Evolutionary conservation across 2,888 invertebrate genomes (phyloP).

Genomic region (Eristalis intricaria): DNA sequence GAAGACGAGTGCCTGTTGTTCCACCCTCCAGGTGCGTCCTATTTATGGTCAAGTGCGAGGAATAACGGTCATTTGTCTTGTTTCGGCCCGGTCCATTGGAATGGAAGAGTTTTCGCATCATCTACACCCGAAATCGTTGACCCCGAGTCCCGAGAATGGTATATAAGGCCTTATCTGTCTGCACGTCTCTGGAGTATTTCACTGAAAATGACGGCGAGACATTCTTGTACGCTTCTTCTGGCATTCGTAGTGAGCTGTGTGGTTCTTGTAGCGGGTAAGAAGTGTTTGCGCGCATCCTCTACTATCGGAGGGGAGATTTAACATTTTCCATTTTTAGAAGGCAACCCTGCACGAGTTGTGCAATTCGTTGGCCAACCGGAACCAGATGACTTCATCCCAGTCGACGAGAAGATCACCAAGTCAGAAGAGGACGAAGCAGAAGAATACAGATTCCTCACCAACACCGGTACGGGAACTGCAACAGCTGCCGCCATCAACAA

Average conservation of each 20-base stretch:
- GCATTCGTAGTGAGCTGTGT: constrained; percentile 2
- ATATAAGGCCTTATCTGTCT: constrained; percentile 40
- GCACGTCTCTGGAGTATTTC: constrained; percentile 30
- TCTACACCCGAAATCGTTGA: constrained; percentile 54
- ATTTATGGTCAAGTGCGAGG: constrained; percentile 53
- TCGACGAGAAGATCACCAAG: neutral
- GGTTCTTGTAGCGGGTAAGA: constrained; percentile 45
- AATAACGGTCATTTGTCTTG: constrained; percentile 47
- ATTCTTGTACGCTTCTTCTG: constrained; percentile 22
- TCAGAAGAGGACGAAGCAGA: neutral
- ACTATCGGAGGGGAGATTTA: neutral
- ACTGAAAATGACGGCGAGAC: constrained; percentile 41
- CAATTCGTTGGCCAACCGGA: neutral
- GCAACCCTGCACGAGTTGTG: constrained; percentile 8
- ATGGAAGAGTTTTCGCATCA: constrained; percentile 34
- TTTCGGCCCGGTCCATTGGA: constrained; percentile 18
- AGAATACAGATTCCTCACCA: constrained; percentile 21
- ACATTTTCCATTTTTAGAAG: constrained; percentile 6
- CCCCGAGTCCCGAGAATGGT: constrained; percentile 39
- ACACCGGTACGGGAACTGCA: neutral
- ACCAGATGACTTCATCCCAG: neutral
- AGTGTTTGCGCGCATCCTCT: neutral
- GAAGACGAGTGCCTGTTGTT: constrained; percentile 44
- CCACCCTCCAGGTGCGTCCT: constrained; percentile 50
- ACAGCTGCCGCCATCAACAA: constrained; percentile 30